Evolutionary conservation across 2,113 vertebrate species (phyloP).

Genomic region (Chrysochloris asiatica): DNA sequence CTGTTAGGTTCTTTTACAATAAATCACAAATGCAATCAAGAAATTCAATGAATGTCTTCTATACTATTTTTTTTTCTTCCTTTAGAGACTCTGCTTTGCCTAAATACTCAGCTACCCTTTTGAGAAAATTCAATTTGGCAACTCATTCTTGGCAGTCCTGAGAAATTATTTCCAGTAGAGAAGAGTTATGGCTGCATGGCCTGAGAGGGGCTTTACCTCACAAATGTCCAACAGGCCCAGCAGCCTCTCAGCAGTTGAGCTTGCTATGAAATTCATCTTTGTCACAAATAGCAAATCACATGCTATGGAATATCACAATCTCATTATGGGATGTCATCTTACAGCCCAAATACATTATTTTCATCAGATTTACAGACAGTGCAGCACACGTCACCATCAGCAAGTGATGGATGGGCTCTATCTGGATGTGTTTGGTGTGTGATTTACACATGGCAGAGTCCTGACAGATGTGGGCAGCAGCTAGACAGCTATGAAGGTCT

Average conservation of each 20-base stretch:
- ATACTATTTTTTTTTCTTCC: constrained; percentile 44
- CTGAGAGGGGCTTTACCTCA: constrained; percentile 42
- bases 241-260: constrained; percentile 36
- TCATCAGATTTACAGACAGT: constrained; percentile 76
- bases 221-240: neutral
- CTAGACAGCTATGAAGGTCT: constrained; percentile 63
- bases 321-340: constrained; percentile 81
- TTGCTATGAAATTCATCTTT: constrained; percentile 78
- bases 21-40: constrained; percentile 28
- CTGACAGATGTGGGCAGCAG: constrained; percentile 47
- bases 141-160: constrained; percentile 36
- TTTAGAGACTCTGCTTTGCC: constrained; percentile 40
- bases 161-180: constrained; percentile 52
- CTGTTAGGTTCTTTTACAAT: constrained; percentile 1
- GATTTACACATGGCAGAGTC: constrained; percentile 77
- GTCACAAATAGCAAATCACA: constrained; percentile 79
- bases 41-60: constrained; percentile 54
- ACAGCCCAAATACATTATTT: constrained; percentile 79
- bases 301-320: constrained; percentile 78
- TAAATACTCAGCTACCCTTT: constrained; percentile 51
- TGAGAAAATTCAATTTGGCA: constrained; percentile 63
- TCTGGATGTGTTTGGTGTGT: constrained; percentile 60
- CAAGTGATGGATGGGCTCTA: constrained; percentile 72
- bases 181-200: neutral
- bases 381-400: neutral